Conservation (phyloP, 1,140 invertebrate species). For the Drosophila burlai region DNA sequence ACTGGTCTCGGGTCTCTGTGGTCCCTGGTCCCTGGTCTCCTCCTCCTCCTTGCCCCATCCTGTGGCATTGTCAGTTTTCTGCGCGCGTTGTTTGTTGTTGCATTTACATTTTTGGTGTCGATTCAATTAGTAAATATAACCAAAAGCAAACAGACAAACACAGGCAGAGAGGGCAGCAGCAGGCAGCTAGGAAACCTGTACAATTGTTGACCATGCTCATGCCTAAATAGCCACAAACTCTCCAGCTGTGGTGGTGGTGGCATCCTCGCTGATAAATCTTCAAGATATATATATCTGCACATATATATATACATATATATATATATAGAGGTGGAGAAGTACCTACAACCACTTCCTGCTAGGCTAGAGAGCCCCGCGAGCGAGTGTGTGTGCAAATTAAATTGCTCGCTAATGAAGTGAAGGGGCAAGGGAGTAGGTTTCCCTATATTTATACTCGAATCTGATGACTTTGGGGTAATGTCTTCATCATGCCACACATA, state of each 20-base stretch:
- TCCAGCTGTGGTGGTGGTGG: slow-evolving; percentile 59
- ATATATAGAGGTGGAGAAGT: slow-evolving; percentile 6
- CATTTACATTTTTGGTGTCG: slow-evolving; percentile 85
- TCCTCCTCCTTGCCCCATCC: slow-evolving; percentile 30
- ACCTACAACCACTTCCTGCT: slow-evolving; percentile 36
- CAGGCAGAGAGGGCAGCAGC: slow-evolving; percentile 19
- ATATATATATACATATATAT: slow-evolving; percentile 2
- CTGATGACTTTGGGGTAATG: slow-evolving; percentile 35
- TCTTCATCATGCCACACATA: slow-evolving; percentile 62
- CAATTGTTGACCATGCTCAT: slow-evolving; percentile 82
- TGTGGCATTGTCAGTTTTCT: slow-evolving; percentile 64
- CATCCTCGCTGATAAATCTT: slow-evolving; percentile 59
- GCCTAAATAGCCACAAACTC: slow-evolving; percentile 73
- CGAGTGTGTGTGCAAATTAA: slow-evolving; percentile 80
- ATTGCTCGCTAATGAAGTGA: slow-evolving; percentile 81
- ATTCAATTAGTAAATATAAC: slow-evolving; percentile 85
- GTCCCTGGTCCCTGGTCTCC: background rate
- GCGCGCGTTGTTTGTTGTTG: slow-evolving; percentile 76
- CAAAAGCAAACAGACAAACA: slow-evolving; percentile 81
- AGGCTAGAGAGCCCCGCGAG: slow-evolving; percentile 3
- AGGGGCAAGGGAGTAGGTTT: slow-evolving; percentile 8
- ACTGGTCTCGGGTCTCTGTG: slow-evolving; percentile 55
- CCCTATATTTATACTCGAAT: background rate
- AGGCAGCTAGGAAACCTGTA: slow-evolving; percentile 66
- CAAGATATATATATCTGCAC: slow-evolving; percentile 11